These are phyloP conservation scores for Celastrina argiolus DNA, from an alignment of 2,888 invertebrate genomes.

Conservation along the genomic window DNA sequence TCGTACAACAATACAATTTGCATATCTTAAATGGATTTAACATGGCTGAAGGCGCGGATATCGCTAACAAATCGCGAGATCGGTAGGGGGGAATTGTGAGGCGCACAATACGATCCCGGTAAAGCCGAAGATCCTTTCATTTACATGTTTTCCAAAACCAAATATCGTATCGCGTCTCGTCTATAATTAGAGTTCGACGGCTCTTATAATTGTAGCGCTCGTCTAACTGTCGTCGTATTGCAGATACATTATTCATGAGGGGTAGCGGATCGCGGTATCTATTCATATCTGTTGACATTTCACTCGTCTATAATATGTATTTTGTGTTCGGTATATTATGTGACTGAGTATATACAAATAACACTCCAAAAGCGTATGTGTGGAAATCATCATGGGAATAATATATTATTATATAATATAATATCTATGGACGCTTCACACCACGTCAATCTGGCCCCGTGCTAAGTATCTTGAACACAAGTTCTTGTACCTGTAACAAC, in stretches of 20 bases:
- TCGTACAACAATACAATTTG: conserved; percentile 13
- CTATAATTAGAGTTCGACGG: conserved; percentile 54
- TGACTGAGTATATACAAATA: too few relatives aligned
- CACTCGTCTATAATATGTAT: conserved; percentile 24
- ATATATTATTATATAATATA: too few relatives aligned
- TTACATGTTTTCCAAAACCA: conserved; percentile 69
- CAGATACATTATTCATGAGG: conserved; percentile 59
- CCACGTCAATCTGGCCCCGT: too few relatives aligned
- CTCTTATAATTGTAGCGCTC: conserved; percentile 50
- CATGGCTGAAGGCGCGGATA: conserved; percentile 24
- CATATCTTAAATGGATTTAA: conserved; percentile 17
- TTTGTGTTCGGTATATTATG: conserved; percentile 22
- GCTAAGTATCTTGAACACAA: too few relatives aligned
- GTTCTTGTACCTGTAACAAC: too few relatives aligned
- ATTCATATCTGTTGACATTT: conserved; percentile 41
- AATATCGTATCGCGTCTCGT: conserved; percentile 48
- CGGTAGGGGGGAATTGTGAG: conserved; percentile 28
- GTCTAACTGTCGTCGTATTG: conserved; percentile 43
- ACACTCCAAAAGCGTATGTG: too few relatives aligned
- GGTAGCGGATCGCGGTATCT: conserved; percentile 50
- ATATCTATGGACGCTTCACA: too few relatives aligned
- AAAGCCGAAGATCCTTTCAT: conserved; percentile 47
- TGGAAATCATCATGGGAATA: too few relatives aligned
- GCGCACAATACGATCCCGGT: conserved; percentile 24
- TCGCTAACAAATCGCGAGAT: conserved; percentile 26